Evolutionary conservation across 2,888 invertebrate species (phyloP).

Genomic region (Calameuta filiformis): DNA sequence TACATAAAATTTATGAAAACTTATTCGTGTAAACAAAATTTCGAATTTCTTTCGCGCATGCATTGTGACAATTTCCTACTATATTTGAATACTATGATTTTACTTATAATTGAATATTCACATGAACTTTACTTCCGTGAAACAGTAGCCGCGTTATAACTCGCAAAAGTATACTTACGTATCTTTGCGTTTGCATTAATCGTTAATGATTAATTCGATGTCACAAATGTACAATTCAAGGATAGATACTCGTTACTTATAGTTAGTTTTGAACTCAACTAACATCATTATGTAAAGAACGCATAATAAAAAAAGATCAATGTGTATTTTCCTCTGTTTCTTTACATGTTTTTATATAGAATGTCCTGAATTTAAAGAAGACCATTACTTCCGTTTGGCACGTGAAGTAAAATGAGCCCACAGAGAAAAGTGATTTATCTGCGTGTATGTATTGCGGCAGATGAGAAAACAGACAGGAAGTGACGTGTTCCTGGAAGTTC

Average conservation of each 20-base stretch:
- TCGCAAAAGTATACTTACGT: not conserved
- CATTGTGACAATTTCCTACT: not conserved
- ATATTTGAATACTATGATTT: not conserved
- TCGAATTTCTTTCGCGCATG: not conserved
- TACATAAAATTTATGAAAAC: not conserved
- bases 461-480: not conserved
- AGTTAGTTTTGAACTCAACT: not conserved
- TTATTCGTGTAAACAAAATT: not conserved
- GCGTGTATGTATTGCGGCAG: not conserved
- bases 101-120: not conserved
- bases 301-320: not conserved
- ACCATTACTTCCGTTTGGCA: not conserved
- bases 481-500: not conserved
- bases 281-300: not conserved
- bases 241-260: not conserved
- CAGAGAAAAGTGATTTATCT: not conserved
- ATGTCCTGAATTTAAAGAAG: not conserved
- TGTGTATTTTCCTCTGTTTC: not conserved
- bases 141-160: not conserved
- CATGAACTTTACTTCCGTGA: not conserved
- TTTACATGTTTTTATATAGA: not conserved
- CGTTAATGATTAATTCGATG: not conserved
- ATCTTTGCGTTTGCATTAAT: not conserved
- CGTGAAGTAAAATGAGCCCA: not conserved
- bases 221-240: not conserved